A percentile compares a stretch with the other conserved stretches of the same genome.
Evolutionary conservation across 23 tunicate genomes (phyloP).

Genomic region (Clavelina lepadiformis): DNA sequence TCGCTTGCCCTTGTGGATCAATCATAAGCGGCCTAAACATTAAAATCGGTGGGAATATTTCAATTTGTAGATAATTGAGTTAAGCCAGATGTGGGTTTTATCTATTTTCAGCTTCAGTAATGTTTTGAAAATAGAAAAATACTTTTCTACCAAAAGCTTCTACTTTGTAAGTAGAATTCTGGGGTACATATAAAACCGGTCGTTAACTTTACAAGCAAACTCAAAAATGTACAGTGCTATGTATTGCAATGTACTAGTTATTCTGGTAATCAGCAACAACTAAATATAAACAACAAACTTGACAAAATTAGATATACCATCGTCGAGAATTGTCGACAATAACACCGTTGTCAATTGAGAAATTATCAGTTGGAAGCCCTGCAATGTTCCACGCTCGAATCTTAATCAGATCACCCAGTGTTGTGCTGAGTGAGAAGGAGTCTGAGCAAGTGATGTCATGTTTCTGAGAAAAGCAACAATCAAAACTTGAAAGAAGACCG

Average conservation of each 20-base stretch:
- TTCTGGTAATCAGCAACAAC: too few relatives aligned
- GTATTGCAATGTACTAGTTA: too few relatives aligned
- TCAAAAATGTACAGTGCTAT: too few relatives aligned
- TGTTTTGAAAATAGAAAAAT: too few relatives aligned
- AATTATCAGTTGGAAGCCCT: constrained; percentile 89
- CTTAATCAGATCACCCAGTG: constrained; percentile 92
- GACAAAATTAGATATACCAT: constrained; percentile 85
- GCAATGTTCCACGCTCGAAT: constrained; percentile 94
- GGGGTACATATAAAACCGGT: too few relatives aligned
- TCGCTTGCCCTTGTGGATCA: constrained; percentile 99
- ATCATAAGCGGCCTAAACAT: constrained; percentile 90
- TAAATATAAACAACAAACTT: background rate
- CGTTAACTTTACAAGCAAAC: too few relatives aligned
- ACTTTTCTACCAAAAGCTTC: too few relatives aligned
- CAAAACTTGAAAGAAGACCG: background rate
- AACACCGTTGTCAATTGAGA: constrained; percentile 96
- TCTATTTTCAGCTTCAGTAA: too few relatives aligned
- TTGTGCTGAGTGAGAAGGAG: constrained; percentile 69
- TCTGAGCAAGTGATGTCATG: constrained; percentile 96
- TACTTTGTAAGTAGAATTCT: too few relatives aligned
- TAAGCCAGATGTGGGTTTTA: too few relatives aligned
- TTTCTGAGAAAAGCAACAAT: constrained; percentile 22
- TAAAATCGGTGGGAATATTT: background rate
- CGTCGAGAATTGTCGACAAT: constrained; percentile 95
- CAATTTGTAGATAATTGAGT: too few relatives aligned